phyloP scores from a whole-genome alignment of 2,888 invertebrate genomes.

The Phalera bucephala region DNA sequence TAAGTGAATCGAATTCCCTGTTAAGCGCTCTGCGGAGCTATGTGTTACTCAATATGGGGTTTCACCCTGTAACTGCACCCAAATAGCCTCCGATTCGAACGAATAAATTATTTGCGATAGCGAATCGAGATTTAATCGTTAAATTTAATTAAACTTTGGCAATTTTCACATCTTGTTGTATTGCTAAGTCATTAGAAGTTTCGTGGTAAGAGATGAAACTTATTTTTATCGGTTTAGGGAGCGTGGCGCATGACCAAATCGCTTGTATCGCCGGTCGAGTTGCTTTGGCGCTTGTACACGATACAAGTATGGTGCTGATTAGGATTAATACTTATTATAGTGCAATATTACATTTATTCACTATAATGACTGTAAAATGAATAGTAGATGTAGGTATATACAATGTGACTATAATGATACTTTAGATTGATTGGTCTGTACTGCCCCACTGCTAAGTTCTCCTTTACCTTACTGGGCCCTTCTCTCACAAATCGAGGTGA shows the following conservation, averaged over 20 bases:
- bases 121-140: slow-evolving; percentile 35
- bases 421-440: too few species aligned
- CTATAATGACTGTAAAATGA: too few species aligned
- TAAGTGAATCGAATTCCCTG: slow-evolving; percentile 79
- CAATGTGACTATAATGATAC: too few species aligned
- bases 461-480: too few species aligned
- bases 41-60: slow-evolving; percentile 56
- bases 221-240: slow-evolving; percentile 40
- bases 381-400: too few species aligned
- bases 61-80: slow-evolving; percentile 42
- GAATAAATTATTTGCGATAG: slow-evolving; percentile 45
- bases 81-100: slow-evolving; percentile 33
- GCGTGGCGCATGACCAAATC: slow-evolving; percentile 15
- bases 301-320: too few species aligned
- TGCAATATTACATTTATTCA: too few species aligned
- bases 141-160: slow-evolving; percentile 63
- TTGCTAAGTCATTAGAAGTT: slow-evolving; percentile 36
- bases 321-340: too few species aligned
- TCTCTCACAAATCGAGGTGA: too few species aligned
- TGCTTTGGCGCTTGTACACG: too few species aligned
- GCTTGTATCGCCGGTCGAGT: background rate
- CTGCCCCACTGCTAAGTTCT: too few species aligned
- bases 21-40: slow-evolving; percentile 74
- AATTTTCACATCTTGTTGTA: slow-evolving; percentile 57
- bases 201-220: slow-evolving; percentile 35